Conservation (phyloP, 2,113 vertebrate genomes). For the Columbina picui region DNA sequence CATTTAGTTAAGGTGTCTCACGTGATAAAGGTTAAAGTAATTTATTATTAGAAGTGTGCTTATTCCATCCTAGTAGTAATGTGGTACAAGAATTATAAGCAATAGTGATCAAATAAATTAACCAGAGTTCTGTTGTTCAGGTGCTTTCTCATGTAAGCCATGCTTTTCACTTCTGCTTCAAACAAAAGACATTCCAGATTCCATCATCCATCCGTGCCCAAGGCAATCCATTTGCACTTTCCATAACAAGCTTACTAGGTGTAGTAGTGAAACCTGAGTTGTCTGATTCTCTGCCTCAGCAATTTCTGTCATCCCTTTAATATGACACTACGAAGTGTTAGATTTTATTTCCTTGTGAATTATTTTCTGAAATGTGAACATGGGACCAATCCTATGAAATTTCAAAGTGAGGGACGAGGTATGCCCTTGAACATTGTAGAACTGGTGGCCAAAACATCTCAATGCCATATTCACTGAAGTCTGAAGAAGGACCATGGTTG, state of each 20-base stretch:
- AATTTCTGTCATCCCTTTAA: background rate
- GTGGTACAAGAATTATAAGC: background rate
- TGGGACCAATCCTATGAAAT: background rate
- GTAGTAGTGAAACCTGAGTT: background rate
- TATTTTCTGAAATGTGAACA: background rate
- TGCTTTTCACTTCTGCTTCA: background rate
- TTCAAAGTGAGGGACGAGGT: background rate
- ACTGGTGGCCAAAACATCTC: background rate
- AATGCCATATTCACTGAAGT: background rate
- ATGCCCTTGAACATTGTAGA: background rate
- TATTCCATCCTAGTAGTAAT: background rate
- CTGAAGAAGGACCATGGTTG: background rate
- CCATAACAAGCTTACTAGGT: background rate
- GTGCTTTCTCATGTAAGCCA: background rate
- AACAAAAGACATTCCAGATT: background rate
- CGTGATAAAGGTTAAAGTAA: background rate
- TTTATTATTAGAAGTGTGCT: background rate
- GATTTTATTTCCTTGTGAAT: background rate
- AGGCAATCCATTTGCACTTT: background rate
- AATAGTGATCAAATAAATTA: background rate
- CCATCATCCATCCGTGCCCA: background rate
- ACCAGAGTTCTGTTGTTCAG: background rate
- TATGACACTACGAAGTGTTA: background rate
- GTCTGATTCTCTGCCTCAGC: background rate
- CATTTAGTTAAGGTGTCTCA: background rate